phyloP scores from a whole-genome alignment of 1,140 invertebrate genomes.

The Caligus rogercresseyi region DNA sequence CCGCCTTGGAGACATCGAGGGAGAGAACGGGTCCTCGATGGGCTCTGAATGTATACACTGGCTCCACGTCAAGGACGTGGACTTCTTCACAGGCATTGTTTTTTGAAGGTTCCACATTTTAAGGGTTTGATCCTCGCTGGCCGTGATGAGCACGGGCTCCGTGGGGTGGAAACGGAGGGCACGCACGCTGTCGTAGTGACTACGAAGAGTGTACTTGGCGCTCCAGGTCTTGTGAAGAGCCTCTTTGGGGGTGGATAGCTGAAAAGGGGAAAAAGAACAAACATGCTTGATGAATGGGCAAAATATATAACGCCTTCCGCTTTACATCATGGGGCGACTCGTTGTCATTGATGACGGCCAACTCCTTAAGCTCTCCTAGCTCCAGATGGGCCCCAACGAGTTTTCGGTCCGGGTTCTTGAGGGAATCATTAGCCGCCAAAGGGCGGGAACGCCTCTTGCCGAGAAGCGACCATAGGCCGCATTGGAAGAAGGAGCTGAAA shows the following conservation, averaged over 20 bases:
- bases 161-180: conserved; percentile 93
- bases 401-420: conserved; percentile 38
- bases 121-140: conserved; percentile 93
- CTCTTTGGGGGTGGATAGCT: conserved; percentile 68
- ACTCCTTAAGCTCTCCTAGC: conserved; percentile 81
- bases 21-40: conserved; percentile 83
- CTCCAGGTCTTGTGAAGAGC: conserved; percentile 93
- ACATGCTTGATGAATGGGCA: too few relatives aligned
- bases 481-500: not conserved
- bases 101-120: conserved; percentile 92
- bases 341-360: conserved; percentile 90
- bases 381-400: conserved; percentile 60
- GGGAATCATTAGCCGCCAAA: conserved; percentile 1
- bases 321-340: conserved; percentile 60
- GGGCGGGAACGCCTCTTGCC: conserved; percentile 25
- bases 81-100: conserved; percentile 88
- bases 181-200: conserved; percentile 92
- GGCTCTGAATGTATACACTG: conserved; percentile 88
- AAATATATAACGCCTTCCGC: too few relatives aligned
- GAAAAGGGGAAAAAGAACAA: conserved; percentile 23
- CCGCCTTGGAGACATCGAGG: conserved; percentile 57
- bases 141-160: conserved; percentile 90
- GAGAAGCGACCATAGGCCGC: not conserved
- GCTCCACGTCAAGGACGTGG: conserved; percentile 92
- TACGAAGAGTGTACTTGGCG: conserved; percentile 87